Evolutionary conservation across 2,797 vertebrate species (phyloP), one percentile per base, ranked within the genome.

Genomic region (Xerus rutilus): DNA sequence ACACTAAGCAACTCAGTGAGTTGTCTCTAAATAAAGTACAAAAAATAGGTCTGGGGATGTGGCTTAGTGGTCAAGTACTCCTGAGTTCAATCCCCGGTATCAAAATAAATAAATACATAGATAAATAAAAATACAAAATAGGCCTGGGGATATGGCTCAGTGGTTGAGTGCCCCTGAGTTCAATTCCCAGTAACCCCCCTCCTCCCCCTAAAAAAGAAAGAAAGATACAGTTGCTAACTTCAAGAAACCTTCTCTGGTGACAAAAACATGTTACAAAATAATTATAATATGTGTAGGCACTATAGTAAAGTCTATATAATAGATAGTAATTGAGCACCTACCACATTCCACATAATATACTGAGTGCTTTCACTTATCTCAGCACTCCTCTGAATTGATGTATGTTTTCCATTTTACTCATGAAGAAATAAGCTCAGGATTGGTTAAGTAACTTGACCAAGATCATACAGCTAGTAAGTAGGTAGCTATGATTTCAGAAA

Each of bases 171-270:
- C 15, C 49, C 49, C 14, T 52, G 13, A 52, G 49, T 52, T 52
- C 15, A 52, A 52, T 52, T 13, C 15, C 49, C 15, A 14, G 13
- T 52, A 52, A 52, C 49, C 4, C 49, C 14, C 49, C 13, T 14
- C 49, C 49, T 4, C 47, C 47, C 47, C 49, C 49, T 15, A 52
- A 52, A 52, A 17, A 52, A 52, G 14, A 52, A 89, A 93, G 52
- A 76, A 73, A 93, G 85, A 93, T 20, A 82, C 20, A 82, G 30
- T 59, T 39, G 20, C 74, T 95, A 28, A 32, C 74, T 92, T 95
- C 64, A 91, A 79, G 74, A 96, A 96, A 35, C 52, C 25, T 94
- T 90, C n/a, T 89, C 25, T 96, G 72, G 25, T 93, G 82, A 94
- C 86, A 91, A 23, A 74, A 59, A 78, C 39, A 3, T 92, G 43